Evolutionary conservation across 2,888 invertebrate species (phyloP), one percentile per base, ranked within the genome.

Genomic region (Andrena dorsata): DNA sequence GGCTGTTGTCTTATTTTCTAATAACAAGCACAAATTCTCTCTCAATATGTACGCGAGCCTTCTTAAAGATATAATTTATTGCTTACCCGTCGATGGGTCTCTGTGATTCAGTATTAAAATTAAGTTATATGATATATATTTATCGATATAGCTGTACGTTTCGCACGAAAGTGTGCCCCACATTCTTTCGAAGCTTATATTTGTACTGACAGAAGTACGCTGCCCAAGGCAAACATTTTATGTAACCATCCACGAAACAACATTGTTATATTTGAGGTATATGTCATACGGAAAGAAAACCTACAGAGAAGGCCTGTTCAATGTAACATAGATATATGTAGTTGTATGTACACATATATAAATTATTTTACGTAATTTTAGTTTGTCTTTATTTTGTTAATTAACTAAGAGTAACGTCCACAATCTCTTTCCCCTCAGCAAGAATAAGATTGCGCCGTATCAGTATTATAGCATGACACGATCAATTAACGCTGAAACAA

Each of bases 331-430:
- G 88, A 85, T 78, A 87, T 82, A 83, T 86, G 83, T 82, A 88
- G 81, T 84, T 90, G 86, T 88, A 88, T 74, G 78, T 87, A 90
- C 86, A 86, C 78, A 85, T 88, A 91, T 88, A 91, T 92, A 92
- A 91, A 92, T 92, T 92, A 92, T 92, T 92, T 92, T 91, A 89
- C 87, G 89, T 91, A 91, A 90, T 83, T 91, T 91, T 86, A 65
- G 68, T 89, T 89, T 84, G 84, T 86, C 82, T 86, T 91, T 81
- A 85, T 89, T 89, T 79, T 79, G 61, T 80, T 78, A 64, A 69
- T 32, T 16, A 61, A 58, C 13, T 6, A 13, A n/a, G 32, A 26
- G 35, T 30, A 47, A 65, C 10, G 7, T 58, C 58, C 75, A 53
- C 13, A n/a, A 41, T 72, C 65, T 20, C 61, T 30, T 60, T 20